phyloP scores from a whole-genome alignment of 1,140 invertebrate genomes.

The Euura saliciscinereae region DNA sequence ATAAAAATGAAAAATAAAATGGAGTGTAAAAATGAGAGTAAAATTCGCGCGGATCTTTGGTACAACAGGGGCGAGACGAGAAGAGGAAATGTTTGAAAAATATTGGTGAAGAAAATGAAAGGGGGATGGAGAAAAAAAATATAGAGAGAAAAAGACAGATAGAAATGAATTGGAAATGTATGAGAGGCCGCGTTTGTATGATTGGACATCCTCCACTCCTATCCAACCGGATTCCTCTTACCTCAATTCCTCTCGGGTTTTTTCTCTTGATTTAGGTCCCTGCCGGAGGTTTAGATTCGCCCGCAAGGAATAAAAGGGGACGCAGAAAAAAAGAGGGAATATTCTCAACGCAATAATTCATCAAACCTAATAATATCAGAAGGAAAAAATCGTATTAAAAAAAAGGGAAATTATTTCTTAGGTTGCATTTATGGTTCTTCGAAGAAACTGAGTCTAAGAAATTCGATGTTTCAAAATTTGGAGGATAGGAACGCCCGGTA shows the following conservation, averaged over 20 bases:
- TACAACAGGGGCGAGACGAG: not conserved
- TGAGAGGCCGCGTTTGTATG: conserved; percentile 12
- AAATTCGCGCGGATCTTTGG: not conserved
- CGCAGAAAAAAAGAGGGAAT: no score
- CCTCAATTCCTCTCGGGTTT: not conserved
- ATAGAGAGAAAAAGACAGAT: not conserved
- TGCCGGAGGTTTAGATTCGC: not conserved
- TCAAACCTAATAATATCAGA: no score
- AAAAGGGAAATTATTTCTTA: no score
- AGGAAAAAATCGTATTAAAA: no score
- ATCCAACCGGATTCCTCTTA: not conserved
- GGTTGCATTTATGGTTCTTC: no score
- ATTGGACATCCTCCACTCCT: conserved; percentile 9
- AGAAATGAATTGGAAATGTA: conserved; percentile 17
- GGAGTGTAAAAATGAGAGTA: not conserved
- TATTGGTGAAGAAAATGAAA: not conserved
- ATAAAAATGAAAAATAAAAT: not conserved
- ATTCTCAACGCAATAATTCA: no score
- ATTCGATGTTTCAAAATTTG: no score
- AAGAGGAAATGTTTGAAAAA: not conserved
- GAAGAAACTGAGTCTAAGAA: no score
- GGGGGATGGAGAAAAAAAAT: not conserved
- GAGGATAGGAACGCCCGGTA: no score
- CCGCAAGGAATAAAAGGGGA: conserved; percentile 13
- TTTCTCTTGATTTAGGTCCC: conserved; percentile 12